A percentile compares a stretch with the other conserved stretches of the same genome.
Conservation (phyloP, 2,113 vertebrate genomes). For the Daphoenositta chrysoptera region DNA sequence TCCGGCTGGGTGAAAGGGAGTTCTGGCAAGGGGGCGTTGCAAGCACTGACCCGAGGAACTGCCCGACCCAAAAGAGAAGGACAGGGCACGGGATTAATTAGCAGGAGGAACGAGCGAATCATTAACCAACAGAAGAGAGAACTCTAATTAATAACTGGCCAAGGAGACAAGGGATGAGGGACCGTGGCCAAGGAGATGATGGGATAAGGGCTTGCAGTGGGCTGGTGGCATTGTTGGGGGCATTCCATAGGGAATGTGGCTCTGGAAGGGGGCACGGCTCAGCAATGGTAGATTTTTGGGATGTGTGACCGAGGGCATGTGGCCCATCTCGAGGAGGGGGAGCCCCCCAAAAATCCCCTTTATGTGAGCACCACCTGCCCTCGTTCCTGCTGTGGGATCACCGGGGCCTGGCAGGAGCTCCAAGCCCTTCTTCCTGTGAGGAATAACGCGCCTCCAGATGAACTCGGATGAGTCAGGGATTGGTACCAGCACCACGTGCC, state of each 20-base stretch:
- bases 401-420: not conserved
- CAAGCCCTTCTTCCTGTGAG: rapidly evolving
- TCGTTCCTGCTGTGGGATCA: rapidly evolving
- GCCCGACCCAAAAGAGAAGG: rapidly evolving
- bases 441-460: rapidly evolving
- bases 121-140: not conserved
- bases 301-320: too few species aligned
- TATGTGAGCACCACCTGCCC: not conserved
- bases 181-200: rapidly evolving
- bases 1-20: not conserved
- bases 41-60: rapidly evolving
- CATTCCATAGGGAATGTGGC: not conserved
- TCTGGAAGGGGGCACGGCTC: not conserved
- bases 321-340: rapidly evolving
- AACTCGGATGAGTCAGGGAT: rapidly evolving
- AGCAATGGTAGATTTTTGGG: rapidly evolving
- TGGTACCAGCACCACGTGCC: rapidly evolving
- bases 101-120: rapidly evolving
- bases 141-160: not conserved
- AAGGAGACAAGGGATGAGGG: not conserved
- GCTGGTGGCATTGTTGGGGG: not conserved
- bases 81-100: not conserved
- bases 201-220: not conserved
- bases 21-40: not conserved
- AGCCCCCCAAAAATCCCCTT: not conserved